Conservation (phyloP, 2,888 invertebrate species). For the Sarcophaga rosellei region DNA sequence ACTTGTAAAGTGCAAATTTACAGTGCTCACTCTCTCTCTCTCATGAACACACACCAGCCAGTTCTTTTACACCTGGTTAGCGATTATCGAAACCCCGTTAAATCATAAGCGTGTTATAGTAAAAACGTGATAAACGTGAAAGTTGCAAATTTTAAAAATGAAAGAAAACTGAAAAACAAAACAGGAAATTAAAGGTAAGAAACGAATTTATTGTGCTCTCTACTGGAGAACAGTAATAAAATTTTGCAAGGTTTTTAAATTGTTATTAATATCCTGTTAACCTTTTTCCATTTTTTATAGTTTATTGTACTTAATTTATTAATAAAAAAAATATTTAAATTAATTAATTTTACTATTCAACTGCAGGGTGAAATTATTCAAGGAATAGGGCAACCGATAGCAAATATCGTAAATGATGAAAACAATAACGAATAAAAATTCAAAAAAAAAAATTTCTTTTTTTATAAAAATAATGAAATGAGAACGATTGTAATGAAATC, state of each 20-base stretch:
- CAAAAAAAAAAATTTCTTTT: conserved; percentile 7
- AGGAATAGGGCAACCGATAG: conserved; percentile 18
- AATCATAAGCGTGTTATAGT: conserved; percentile 55
- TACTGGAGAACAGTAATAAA: no score
- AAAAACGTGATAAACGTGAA: conserved; percentile 64
- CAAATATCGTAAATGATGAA: conserved; percentile 37
- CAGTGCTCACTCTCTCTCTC: no score
- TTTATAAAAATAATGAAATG: background rate
- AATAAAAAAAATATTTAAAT: no score
- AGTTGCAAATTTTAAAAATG: conserved; percentile 7
- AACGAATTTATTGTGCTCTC: background rate
- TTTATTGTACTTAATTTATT: no score
- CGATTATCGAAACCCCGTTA: conserved; percentile 53
- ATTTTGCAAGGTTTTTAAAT: no score
- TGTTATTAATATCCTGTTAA: no score
- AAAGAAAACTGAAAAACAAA: conserved; percentile 8
- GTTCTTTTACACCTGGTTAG: conserved; percentile 26
- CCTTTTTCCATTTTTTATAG: no score
- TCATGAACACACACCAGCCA: no score
- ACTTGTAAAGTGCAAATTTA: no score
- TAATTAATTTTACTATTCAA: no score
- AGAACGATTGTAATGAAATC: background rate
- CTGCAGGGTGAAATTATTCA: no score
- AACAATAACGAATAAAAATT: background rate
- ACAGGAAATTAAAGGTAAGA: background rate